A percentile compares a stretch with the other conserved stretches of the same genome.
phyloP scores from a whole-genome alignment of 1,140 invertebrate genomes.

The Drosophila pandora region DNA sequence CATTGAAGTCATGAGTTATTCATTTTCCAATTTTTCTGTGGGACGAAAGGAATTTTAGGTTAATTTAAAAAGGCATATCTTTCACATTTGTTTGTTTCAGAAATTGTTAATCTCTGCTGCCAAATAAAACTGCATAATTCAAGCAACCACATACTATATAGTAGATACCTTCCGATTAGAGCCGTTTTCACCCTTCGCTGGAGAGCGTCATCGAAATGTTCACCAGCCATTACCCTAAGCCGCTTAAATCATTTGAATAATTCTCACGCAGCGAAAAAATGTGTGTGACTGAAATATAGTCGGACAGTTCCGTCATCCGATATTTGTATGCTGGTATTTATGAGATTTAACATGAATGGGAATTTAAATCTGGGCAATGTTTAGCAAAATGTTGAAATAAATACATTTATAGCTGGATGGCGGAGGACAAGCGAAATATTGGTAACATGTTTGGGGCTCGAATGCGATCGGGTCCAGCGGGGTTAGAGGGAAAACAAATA shows the following conservation, averaged over 20 bases:
- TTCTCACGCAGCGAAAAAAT: slow-evolving; percentile 19
- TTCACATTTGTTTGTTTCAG: slow-evolving; percentile 11
- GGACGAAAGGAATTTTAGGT: not conserved
- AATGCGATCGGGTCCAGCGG: not conserved
- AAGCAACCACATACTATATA: slow-evolving; percentile 38
- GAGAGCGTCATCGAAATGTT: slow-evolving; percentile 11
- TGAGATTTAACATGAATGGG: slow-evolving; percentile 35
- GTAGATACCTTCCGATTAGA: slow-evolving; percentile 47
- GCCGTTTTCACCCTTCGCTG: slow-evolving; percentile 14
- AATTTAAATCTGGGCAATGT: slow-evolving; percentile 62
- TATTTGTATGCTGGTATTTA: slow-evolving; percentile 26
- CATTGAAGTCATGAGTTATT: not conserved
- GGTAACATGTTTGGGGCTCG: not conserved
- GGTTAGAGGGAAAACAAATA: slow-evolving; percentile 20
- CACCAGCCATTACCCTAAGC: slow-evolving; percentile 68
- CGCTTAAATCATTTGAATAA: slow-evolving; percentile 67
- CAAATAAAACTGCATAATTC: slow-evolving; percentile 55
- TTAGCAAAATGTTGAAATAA: slow-evolving; percentile 69
- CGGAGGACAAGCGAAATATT: not conserved
- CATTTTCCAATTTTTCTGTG: not conserved
- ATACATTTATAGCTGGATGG: slow-evolving; percentile 42
- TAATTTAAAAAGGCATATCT: slow-evolving; percentile 5
- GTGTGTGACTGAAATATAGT: slow-evolving; percentile 48
- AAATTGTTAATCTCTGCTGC: slow-evolving; percentile 45
- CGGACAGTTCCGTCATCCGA: slow-evolving; percentile 56